phyloP scores from a whole-genome alignment of 2,888 invertebrate genomes.

The Watsonalla cultraria region DNA sequence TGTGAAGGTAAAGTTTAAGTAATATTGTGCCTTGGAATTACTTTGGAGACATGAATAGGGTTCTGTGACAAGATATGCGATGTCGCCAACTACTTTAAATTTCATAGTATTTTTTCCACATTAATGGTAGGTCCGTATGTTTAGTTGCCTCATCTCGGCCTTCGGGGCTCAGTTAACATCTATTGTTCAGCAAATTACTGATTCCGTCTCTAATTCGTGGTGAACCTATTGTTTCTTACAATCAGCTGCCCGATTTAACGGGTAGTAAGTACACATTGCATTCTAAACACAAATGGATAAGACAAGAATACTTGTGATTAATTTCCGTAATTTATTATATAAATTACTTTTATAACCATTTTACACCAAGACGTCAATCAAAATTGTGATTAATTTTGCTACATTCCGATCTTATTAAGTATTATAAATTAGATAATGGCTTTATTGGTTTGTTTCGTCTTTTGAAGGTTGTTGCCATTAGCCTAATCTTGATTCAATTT shows the following conservation, averaged over 20 bases:
- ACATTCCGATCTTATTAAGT: too few relatives aligned
- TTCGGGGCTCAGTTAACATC: slow-evolving; percentile 66
- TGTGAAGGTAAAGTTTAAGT: neutral
- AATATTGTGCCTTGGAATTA: neutral
- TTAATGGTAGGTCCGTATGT: slow-evolving; percentile 33
- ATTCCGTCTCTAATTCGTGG: slow-evolving; percentile 66
- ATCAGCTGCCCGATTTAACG: slow-evolving; percentile 60
- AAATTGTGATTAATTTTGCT: too few relatives aligned
- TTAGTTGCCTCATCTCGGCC: slow-evolving; percentile 55
- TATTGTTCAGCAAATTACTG: slow-evolving; percentile 69
- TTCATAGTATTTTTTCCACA: slow-evolving; percentile 31
- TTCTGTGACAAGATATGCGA: neutral
- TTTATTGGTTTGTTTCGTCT: too few relatives aligned
- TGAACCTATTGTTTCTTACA: slow-evolving; percentile 60
- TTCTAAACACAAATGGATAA: too few relatives aligned
- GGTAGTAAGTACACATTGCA: slow-evolving; percentile 48
- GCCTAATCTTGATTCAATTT: too few relatives aligned
- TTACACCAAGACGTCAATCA: too few relatives aligned
- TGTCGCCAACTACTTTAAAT: slow-evolving; percentile 15
- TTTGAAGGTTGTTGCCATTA: too few relatives aligned
- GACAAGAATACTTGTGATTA: too few relatives aligned
- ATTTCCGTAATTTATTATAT: too few relatives aligned
- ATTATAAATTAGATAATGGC: too few relatives aligned
- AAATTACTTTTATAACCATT: too few relatives aligned
- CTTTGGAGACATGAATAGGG: neutral